phyloP scores from a whole-genome alignment of 2,113 vertebrate species.

The Tachysurus fulvidraco region DNA sequence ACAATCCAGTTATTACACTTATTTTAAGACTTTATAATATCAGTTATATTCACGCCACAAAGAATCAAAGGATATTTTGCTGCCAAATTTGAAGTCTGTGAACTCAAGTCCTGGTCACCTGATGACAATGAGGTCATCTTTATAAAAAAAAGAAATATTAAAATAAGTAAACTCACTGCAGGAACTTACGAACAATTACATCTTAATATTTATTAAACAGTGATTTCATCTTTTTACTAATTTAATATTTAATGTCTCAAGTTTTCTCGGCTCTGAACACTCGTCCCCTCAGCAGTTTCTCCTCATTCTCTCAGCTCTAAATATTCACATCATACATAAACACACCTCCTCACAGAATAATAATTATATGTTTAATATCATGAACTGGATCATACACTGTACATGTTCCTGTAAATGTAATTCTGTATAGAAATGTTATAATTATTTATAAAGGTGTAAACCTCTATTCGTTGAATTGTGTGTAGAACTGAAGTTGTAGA shows the following conservation, averaged over 20 bases:
- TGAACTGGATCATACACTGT: background rate
- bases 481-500: no score
- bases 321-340: background rate
- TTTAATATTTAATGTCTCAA: background rate
- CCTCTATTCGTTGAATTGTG: background rate
- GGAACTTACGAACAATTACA: background rate
- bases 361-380: background rate
- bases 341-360: background rate
- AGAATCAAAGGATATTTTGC: background rate
- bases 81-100: background rate
- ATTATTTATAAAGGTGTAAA: background rate
- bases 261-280: background rate
- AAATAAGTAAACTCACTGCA: background rate
- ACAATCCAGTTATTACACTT: background rate
- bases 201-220: background rate
- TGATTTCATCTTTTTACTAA: background rate
- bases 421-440: background rate
- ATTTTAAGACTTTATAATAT: background rate
- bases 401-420: background rate
- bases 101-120: background rate
- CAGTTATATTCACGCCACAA: background rate
- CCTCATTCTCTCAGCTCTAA: background rate
- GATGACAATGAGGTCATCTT: background rate
- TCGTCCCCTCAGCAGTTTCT: background rate
- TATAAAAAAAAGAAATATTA: background rate